Conservation (phyloP, 2,888 invertebrate species). For the Chrysopilus asiliformis region DNA sequence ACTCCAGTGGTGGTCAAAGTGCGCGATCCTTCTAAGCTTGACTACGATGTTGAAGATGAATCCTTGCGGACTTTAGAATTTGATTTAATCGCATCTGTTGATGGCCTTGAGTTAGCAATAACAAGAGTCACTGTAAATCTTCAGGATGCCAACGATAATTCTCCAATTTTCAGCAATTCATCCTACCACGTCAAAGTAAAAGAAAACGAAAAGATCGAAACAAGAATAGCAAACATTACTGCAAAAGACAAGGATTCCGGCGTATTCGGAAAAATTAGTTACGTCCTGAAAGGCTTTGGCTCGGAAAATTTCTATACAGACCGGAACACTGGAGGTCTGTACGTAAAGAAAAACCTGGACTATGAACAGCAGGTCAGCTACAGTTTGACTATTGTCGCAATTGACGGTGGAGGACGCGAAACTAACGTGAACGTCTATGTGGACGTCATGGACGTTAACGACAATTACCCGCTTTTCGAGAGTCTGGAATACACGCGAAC, state of each 20-base stretch:
- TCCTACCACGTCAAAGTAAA: constrained; percentile 51
- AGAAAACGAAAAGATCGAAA: constrained; percentile 50
- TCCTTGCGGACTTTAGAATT: constrained; percentile 48
- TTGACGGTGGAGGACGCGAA: constrained; percentile 64
- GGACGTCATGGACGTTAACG: constrained; percentile 61
- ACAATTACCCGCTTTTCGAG: constrained; percentile 61
- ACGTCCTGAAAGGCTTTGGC: constrained; percentile 64
- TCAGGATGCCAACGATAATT: constrained; percentile 67
- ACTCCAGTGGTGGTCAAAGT: constrained; percentile 63
- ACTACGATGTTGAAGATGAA: constrained; percentile 54
- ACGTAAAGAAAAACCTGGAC: constrained; percentile 51
- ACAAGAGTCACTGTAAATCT: constrained; percentile 50
- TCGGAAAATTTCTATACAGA: constrained; percentile 63
- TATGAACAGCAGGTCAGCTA: constrained; percentile 70
- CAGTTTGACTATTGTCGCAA: constrained; percentile 64
- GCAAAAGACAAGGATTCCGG: constrained; percentile 64
- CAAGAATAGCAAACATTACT: constrained; percentile 48
- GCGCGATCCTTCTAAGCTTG: constrained; percentile 48
- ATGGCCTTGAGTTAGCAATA: constrained; percentile 42
- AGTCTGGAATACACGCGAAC: constrained; percentile 56
- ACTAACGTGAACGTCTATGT: constrained; percentile 57
- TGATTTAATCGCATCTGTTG: constrained; percentile 48
- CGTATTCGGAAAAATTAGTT: constrained; percentile 55
- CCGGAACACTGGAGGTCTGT: constrained; percentile 50
- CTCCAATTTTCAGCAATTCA: constrained; percentile 50